Evolutionary conservation across 2,113 vertebrate genomes (phyloP), one percentile per base, ranked within the genome.

Genomic region (Sapayoa aenigma): DNA sequence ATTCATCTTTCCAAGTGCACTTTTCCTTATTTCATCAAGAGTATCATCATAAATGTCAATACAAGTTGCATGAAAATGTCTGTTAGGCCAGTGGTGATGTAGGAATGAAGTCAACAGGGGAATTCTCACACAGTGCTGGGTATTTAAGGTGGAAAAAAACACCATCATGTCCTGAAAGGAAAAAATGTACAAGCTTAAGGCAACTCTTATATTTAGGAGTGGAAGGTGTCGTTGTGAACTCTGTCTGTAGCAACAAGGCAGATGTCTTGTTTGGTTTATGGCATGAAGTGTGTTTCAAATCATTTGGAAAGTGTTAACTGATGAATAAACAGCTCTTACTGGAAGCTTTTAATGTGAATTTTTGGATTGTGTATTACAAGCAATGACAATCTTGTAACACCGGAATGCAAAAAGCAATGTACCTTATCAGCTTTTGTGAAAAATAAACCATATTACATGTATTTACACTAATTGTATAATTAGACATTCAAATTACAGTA

Each of bases 391-490:
- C 86, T 94, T 16, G 0, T 91, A 91, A 91, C 91, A 87, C 81
- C 39, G 89, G 52, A 95, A 94, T 93, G 95, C 87, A 94, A 95
- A 93, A 94, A 97, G 97, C 94, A 96, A 62, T 69, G 93, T 92
- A 96, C 95, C 94, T 97, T 97, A 95, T 96, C 95, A 95, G 93
- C 94, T 97, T 97, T 97, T 97, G 95, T 97, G 96, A 95, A 95
- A 97, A 97, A 97, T 95, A 97, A 97, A 97, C 96, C 98, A 97
- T 98, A 98, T 98, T 98, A 98, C 97, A 96, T 98, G 97, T 98
- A 98, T 98, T 98, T 98, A 98, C 97, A 97, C 98, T 98, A 98
- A 97, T 97, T 97, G 94, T 97, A 97, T 98, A 98, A 98, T 98
- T 98, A 98, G 97, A 96, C 96, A 98, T 98, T 98, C 97, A 98